Evolutionary conservation across 2,888 invertebrate species (phyloP).

Genomic region (Drosophila villosipedis): DNA sequence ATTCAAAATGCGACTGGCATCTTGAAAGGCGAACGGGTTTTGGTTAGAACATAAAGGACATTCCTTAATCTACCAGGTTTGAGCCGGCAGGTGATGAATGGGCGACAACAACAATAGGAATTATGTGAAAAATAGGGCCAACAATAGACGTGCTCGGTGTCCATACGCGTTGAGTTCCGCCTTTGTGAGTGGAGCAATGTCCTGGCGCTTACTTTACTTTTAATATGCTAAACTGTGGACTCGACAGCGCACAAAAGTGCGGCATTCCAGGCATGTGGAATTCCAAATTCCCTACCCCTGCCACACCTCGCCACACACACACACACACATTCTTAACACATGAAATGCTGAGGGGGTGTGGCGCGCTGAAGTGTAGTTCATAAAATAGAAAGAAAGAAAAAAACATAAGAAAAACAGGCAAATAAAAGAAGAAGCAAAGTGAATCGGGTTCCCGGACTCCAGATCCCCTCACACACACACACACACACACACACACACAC

Average conservation of each 20-base stretch:
- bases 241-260: constrained; percentile 73
- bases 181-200: constrained; percentile 34
- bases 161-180: constrained; percentile 12
- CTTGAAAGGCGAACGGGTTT: not conserved
- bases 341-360: constrained; percentile 2
- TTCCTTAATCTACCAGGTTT: constrained; percentile 16
- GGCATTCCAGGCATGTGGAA: constrained; percentile 75
- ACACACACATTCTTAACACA: constrained; percentile 9
- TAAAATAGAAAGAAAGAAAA: constrained; percentile 50
- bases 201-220: constrained; percentile 66
- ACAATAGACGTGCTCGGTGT: constrained; percentile 43
- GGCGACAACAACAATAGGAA: constrained; percentile 13
- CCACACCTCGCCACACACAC: not conserved
- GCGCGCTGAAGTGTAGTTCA: constrained; percentile 49
- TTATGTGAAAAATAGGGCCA: constrained; percentile 44
- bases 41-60: constrained; percentile 14
- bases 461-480: not conserved
- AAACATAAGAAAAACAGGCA: constrained; percentile 33
- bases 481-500: not conserved
- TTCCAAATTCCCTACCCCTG: constrained; percentile 41
- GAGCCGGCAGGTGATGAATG: constrained; percentile 47
- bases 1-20: constrained; percentile 22
- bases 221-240: constrained; percentile 77
- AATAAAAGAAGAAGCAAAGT: constrained; percentile 22
- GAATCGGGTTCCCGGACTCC: constrained; percentile 35